These are phyloP conservation scores for Aphelinus atriplicis DNA, from an alignment of 1,140 invertebrate genomes.

Conservation along the genomic window DNA sequence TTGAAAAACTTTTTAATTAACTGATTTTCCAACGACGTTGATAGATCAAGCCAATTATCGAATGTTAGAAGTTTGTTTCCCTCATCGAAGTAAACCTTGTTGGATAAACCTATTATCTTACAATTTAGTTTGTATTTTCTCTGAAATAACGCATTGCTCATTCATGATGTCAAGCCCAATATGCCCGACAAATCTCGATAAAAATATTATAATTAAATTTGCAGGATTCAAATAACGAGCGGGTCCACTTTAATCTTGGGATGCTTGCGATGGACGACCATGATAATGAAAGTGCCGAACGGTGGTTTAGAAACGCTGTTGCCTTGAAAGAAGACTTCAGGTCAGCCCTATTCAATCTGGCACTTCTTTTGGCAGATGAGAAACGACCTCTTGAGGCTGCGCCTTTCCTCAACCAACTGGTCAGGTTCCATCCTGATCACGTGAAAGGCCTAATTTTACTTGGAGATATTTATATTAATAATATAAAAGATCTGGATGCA, in stretches of 20 bases:
- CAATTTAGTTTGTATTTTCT: no score
- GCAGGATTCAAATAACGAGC: conserved; percentile 80
- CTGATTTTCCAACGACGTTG: no score
- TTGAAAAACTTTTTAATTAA: no score
- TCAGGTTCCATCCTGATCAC: conserved; percentile 92
- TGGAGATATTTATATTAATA: conserved; percentile 97
- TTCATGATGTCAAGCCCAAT: no score
- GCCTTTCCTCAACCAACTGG: conserved; percentile 90
- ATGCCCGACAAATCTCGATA: no score
- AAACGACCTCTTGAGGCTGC: conserved; percentile 90
- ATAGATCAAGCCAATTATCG: no score
- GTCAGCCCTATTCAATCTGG: conserved; percentile 94
- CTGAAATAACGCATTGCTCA: no score
- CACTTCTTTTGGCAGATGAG: conserved; percentile 87
- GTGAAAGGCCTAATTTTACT: conserved; percentile 93
- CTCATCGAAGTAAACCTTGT: no score
- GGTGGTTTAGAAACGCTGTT: conserved; percentile 87
- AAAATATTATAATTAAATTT: conserved; percentile 19
- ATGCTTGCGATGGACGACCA: conserved; percentile 97
- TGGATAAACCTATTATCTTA: no score
- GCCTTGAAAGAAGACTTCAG: conserved; percentile 87
- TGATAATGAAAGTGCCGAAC: conserved; percentile 86
- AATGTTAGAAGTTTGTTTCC: no score
- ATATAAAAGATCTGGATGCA: conserved; percentile 91
- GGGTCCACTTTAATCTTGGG: conserved; percentile 93